Base-by-base conservation (phyloP, 2,113 vertebrate genomes). In the Centropus bengalensis region DNA sequence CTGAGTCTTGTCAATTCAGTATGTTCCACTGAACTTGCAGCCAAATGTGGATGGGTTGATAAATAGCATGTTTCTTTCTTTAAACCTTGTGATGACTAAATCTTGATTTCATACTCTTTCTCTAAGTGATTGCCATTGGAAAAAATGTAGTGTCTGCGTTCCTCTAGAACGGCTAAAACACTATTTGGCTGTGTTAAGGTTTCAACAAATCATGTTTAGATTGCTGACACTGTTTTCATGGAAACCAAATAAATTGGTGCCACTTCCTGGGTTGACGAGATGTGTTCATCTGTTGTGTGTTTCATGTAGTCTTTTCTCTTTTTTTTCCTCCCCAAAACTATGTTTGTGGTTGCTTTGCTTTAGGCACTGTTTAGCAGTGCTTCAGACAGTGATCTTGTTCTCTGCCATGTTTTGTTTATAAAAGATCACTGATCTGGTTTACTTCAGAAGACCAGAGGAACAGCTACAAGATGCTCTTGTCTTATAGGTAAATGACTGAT, bases 211-310 rank as follows among this genome's bases (percentile, higher is more conserved):
- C 88, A 36, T 78, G 74, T 88, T 93, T 90, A 84, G 68, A 56
- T 93, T 33, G 44, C 86, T 92, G 83, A 93, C 92, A 86, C 23
- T 82, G 93, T 96, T 91, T 94, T 81, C 92, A 95, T 97, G 94
- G 94, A 93, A 96, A 96, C 94, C 91, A 92, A 96, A 83, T 93
- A 88, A 95, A 93, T 93, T 84, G 80, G 38, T 93, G 88, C 62
- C 78, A 87, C 88, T 96, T 96, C 91, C 90, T 94, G 88, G 62
- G 40, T 88, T 94, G 86, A 69, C 93, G 86, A 91, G 91, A 81
- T 68, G 58, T 54, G 40, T 94, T 97, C 76, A 81, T 90, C 66
- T 88, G 60, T 21, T 90, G 64, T 82, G 59, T 51, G 22, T 84
- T 91, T 91, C 68, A 42, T 59, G 44, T 49, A 36, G 51, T 36